These are phyloP conservation scores for Maccullochella peelii DNA, from an alignment of 2,113 vertebrate species.

Conservation along the genomic window DNA sequence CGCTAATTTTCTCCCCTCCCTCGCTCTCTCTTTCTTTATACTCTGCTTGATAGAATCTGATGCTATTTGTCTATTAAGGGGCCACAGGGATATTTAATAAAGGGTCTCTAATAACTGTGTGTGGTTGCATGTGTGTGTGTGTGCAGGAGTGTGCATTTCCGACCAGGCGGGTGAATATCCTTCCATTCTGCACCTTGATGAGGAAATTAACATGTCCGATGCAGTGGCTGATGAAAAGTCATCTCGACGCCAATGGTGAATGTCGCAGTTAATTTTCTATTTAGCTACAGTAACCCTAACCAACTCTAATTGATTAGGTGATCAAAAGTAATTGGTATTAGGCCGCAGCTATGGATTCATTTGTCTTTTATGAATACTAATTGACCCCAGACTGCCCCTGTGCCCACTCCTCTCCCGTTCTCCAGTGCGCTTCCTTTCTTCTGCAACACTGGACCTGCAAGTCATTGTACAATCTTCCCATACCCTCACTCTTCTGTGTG, in stretches of 20 bases:
- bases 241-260: conserved; percentile 68
- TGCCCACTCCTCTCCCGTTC: conserved; percentile 48
- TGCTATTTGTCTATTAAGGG: conserved; percentile 81
- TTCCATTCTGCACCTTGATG: conserved; percentile 79
- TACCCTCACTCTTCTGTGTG: not conserved
- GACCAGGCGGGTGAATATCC: conserved; percentile 55
- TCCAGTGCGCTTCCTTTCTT: conserved; percentile 17
- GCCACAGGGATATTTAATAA: conserved; percentile 80
- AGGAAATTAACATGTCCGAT: conserved; percentile 80
- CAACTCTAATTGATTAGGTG: conserved; percentile 85
- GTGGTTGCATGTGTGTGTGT: conserved; percentile 50
- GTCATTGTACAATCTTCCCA: conserved; percentile 31
- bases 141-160: conserved; percentile 42
- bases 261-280: conserved; percentile 80
- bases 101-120: conserved; percentile 72
- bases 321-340: conserved; percentile 85
- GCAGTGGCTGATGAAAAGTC: conserved; percentile 77
- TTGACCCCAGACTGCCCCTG: conserved; percentile 75
- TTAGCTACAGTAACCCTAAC: conserved; percentile 82
- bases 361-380: conserved; percentile 84
- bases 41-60: conserved; percentile 78
- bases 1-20: conserved; percentile 70
- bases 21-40: conserved; percentile 51
- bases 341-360: conserved; percentile 77
- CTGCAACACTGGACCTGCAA: conserved; percentile 39